phyloP scores from a whole-genome alignment of 1,140 invertebrate species.

The Musca vetustissima region DNA sequence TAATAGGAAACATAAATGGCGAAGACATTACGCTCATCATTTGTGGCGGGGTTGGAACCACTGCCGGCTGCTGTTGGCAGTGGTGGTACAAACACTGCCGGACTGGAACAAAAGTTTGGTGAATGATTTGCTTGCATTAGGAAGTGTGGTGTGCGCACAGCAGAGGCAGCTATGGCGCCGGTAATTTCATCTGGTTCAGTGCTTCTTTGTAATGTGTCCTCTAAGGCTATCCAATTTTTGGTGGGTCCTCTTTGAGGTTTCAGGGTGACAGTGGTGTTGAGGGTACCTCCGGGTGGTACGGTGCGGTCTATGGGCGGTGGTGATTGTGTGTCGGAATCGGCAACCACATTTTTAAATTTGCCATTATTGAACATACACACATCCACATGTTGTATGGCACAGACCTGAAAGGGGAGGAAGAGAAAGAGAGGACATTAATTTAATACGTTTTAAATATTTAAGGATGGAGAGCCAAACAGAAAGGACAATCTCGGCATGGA shows the following conservation, averaged over 20 bases:
- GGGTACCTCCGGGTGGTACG: constrained; percentile 63
- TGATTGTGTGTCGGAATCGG: constrained; percentile 71
- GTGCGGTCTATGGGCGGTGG: constrained; percentile 42
- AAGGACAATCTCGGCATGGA: no score
- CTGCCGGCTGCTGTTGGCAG: background rate
- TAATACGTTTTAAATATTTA: no score
- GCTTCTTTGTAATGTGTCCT: constrained; percentile 50
- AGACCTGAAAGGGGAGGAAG: constrained; percentile 61
- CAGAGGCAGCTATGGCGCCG: constrained; percentile 49
- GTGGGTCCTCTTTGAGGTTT: constrained; percentile 66
- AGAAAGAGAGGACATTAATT: background rate
- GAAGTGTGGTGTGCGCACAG: constrained; percentile 47
- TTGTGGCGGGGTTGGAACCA: constrained; percentile 32
- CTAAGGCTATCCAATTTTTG: constrained; percentile 54
- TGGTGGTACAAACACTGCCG: constrained; percentile 34
- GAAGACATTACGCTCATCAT: constrained; percentile 79
- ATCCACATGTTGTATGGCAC: constrained; percentile 94
- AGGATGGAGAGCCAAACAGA: no score
- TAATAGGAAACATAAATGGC: constrained; percentile 89
- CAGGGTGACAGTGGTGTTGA: constrained; percentile 67
- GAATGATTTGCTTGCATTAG: constrained; percentile 36
- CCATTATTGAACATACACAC: constrained; percentile 99
- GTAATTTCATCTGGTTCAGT: constrained; percentile 53
- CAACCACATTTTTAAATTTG: constrained; percentile 98
- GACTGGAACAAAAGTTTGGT: constrained; percentile 34